These are phyloP conservation scores for Chelon auratus DNA, from an alignment of 2,797 vertebrate genomes.

Conservation along the genomic window DNA sequence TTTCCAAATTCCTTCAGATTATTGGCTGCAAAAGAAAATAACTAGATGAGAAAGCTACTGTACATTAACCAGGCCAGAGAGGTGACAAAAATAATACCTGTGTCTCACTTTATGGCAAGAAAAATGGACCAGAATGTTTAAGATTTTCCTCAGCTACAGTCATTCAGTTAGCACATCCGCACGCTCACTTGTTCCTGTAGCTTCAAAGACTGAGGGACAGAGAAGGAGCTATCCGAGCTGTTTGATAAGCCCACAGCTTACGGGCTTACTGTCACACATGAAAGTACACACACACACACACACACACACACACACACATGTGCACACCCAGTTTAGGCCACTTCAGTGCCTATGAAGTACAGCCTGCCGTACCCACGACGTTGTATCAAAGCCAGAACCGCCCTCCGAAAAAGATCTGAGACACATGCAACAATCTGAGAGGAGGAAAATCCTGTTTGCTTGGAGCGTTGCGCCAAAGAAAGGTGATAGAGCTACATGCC, in stretches of 20 bases:
- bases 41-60: not conserved
- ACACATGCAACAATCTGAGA: conserved; percentile 39
- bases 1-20: too few species aligned
- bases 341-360: conserved; percentile 61
- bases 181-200: conserved; percentile 56
- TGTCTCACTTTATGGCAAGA: conserved; percentile 25
- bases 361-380: conserved; percentile 29
- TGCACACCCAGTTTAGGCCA: conserved; percentile 49
- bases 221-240: conserved; percentile 57
- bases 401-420: conserved; percentile 54
- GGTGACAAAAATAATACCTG: conserved; percentile 15
- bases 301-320: conserved; percentile 16
- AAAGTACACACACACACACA: conserved; percentile 50
- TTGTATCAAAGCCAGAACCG: conserved; percentile 59
- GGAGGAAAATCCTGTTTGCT: conserved; percentile 49
- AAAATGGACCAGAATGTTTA: conserved; percentile 39
- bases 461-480: conserved; percentile 36
- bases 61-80: conserved; percentile 2
- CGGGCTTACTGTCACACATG: conserved; percentile 70
- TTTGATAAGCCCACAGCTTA: conserved; percentile 74
- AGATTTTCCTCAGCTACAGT: conserved; percentile 39
- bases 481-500: conserved; percentile 15
- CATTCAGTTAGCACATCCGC: conserved; percentile 41
- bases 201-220: conserved; percentile 67
- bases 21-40: too few species aligned